Evolutionary conservation across 2,113 vertebrate genomes (phyloP).

Genomic region (Oceanites oceanicus): DNA sequence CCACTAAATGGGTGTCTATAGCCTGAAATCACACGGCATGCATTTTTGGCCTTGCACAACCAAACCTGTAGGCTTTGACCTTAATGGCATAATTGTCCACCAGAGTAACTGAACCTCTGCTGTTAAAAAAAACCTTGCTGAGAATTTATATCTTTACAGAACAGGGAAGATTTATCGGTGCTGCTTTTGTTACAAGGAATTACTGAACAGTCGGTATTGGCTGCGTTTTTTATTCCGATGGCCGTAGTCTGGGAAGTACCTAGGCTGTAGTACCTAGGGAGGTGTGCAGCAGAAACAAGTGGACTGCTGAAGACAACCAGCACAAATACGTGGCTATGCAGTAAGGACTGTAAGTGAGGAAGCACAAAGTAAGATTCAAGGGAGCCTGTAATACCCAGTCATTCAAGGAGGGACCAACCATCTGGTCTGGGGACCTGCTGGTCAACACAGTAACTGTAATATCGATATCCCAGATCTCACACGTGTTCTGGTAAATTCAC

Average conservation of each 20-base stretch:
- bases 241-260: background rate
- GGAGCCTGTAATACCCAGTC: background rate
- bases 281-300: background rate
- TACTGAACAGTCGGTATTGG: background rate
- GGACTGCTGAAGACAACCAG: background rate
- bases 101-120: background rate
- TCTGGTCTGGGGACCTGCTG: background rate
- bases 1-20: background rate
- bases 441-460: background rate
- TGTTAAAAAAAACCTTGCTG: background rate
- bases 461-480: background rate
- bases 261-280: background rate
- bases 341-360: background rate
- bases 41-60: background rate
- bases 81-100: background rate
- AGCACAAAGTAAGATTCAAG: background rate
- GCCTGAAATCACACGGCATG: background rate
- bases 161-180: background rate
- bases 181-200: background rate
- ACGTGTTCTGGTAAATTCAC: background rate
- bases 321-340: background rate
- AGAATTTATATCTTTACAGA: background rate
- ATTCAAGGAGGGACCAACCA: background rate
- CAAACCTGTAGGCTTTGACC: background rate
- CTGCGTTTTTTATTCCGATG: background rate